Evolutionary conservation across 2,113 vertebrate species (phyloP), one percentile per base, ranked within the genome.

Genomic region (Peucedramus taeniatus): DNA sequence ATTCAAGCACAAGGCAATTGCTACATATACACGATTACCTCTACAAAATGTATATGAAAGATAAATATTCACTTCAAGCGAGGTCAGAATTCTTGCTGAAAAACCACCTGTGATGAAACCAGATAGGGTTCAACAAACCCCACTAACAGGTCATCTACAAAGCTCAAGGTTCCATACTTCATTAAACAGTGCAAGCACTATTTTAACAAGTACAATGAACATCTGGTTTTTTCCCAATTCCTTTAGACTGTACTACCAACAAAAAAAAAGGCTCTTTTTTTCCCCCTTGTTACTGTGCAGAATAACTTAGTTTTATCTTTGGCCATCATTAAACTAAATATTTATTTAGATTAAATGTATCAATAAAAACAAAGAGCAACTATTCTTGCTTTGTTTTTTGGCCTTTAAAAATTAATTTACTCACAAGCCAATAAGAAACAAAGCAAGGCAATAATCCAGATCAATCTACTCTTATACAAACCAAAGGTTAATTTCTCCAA

Each of bases 121-220:
- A 72, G 56, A 33, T 28, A 35, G 80, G 28, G 86, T 81, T 91
- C 91, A 91, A 87, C 50, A 66, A 35, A 70, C n/a, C 74, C 51
- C 60, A 95, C 72, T 49, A 90, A 92, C 45, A 96, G 94, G 85
- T 97, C 89, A 94, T 53, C 82, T 42, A 57, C 96, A 97, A 89
- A 94, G 69, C 61, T 95, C 94, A 96, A 97, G 91, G 93, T 78
- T 95, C 74, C 68, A 84, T 22, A 86, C 69, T 95, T 96, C 94
- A 96, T 87, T 96, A 87, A 97, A 96, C 68, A 97, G 68, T 69
- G 63, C 44, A 72, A 96, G 92, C 91, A 27, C 71, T 85, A 94
- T 90, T 96, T 94, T 97, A 92, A 93, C 20, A 76, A 76, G 89
- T 68, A 94, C 84, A 96, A 91, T 7, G 83, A 97, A 86, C 66